Evolutionary conservation across 2,888 invertebrate genomes (phyloP).

Genomic region (Chalcis sispes): DNA sequence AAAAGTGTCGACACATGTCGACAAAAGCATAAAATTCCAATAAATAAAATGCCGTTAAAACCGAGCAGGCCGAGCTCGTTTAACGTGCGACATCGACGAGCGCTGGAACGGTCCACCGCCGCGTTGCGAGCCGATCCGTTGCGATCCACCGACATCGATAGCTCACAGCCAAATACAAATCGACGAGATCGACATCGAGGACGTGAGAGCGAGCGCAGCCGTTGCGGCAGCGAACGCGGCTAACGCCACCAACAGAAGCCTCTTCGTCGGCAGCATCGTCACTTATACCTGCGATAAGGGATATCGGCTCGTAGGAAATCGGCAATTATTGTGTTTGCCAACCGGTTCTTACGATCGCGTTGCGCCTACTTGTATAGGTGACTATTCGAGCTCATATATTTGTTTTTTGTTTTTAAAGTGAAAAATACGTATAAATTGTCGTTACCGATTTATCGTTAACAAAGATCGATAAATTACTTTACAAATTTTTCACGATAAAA

Average conservation of each 20-base stretch:
- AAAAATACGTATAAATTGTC: not conserved
- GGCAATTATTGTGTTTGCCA: conserved; percentile 83
- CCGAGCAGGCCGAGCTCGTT: conserved; percentile 84
- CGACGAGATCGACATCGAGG: conserved; percentile 68
- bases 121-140: conserved; percentile 81
- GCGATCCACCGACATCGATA: conserved; percentile 69
- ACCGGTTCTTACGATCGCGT: conserved; percentile 88
- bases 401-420: not conserved
- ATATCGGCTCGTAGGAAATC: conserved; percentile 83
- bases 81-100: conserved; percentile 94
- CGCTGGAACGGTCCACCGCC: conserved; percentile 96
- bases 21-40: not conserved
- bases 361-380: conserved; percentile 86
- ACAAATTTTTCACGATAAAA: too few relatives aligned
- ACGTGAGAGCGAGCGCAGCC: conserved; percentile 26
- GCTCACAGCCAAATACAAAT: conserved; percentile 68
- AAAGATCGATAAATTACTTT: not conserved
- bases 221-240: not conserved
- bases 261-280: conserved; percentile 83
- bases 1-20: too few relatives aligned
- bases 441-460: not conserved
- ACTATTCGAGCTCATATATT: too few relatives aligned
- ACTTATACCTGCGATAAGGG: conserved; percentile 86
- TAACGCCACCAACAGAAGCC: conserved; percentile 64
- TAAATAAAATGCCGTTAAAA: not conserved